Evolutionary conservation across 2,888 invertebrate species (phyloP).

Genomic region (Brenthis daphne): DNA sequence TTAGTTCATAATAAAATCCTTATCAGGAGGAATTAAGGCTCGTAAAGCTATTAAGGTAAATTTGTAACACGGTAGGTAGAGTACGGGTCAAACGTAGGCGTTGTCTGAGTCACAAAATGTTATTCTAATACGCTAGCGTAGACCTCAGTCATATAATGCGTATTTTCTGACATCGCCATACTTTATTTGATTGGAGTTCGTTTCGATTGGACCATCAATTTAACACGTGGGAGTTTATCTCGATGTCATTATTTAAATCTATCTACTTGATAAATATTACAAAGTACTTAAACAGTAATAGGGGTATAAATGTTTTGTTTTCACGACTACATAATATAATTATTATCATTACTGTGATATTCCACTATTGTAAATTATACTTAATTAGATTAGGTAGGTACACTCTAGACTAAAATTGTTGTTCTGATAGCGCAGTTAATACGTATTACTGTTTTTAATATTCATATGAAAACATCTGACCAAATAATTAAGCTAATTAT

Average conservation of each 20-base stretch:
- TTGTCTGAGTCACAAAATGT: conserved; percentile 39
- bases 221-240: neutral
- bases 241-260: conserved; percentile 10
- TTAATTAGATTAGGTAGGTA: conserved; percentile 1
- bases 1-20: conserved; percentile 32
- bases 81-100: conserved; percentile 49
- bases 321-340: conserved; percentile 1
- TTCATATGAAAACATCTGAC: too few species aligned
- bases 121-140: conserved; percentile 44
- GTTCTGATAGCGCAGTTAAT: neutral
- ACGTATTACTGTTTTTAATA: neutral
- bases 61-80: conserved; percentile 42
- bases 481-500: too few species aligned
- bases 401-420: conserved; percentile 3
- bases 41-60: conserved; percentile 46
- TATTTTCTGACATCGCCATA: conserved; percentile 44
- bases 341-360: neutral
- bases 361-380: neutral
- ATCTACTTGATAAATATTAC: conserved; percentile 8
- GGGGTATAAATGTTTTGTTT: neutral
- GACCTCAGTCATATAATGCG: conserved; percentile 48
- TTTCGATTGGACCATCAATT: neutral
- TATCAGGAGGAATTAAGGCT: conserved; percentile 44
- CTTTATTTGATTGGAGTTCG: conserved; percentile 25
- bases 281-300: neutral